Evolutionary conservation across 64 coral and sea anemone species (phyloP).

Genomic region (Dendrophyllia cribrosa): DNA sequence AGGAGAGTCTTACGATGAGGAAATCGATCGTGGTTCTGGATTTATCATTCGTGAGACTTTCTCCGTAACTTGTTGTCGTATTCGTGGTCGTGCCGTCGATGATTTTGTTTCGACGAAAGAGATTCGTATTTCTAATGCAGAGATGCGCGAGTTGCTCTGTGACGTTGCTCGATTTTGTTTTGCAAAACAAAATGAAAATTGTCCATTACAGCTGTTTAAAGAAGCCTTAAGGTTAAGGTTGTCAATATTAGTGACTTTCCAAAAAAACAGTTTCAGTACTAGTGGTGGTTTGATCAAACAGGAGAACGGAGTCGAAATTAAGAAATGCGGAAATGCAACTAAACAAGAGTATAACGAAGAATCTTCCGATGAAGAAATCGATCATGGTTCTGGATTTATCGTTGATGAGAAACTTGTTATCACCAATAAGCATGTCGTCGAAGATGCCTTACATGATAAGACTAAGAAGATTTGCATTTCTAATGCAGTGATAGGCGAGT

Average conservation of each 20-base stretch:
- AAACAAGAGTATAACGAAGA: too few relatives aligned
- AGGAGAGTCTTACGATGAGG: background rate
- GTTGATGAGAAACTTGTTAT: background rate
- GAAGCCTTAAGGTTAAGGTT: background rate
- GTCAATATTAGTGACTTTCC: too few relatives aligned
- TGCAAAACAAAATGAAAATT: background rate
- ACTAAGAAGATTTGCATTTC: background rate
- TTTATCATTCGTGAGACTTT: background rate
- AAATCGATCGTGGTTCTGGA: background rate
- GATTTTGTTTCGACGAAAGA: background rate
- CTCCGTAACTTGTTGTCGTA: background rate
- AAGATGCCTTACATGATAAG: background rate
- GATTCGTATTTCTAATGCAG: background rate
- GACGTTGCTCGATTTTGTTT: background rate
- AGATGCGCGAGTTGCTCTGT: background rate
- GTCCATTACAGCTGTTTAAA: background rate
- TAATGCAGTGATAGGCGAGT: background rate
- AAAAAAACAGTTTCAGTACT: too few relatives aligned
- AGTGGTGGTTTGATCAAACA: too few relatives aligned
- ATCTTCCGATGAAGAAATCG: background rate
- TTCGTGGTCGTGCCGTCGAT: background rate
- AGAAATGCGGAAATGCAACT: too few relatives aligned
- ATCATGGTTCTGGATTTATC: conserved; percentile 14
- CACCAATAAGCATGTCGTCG: background rate
- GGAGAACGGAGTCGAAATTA: too few relatives aligned